Base-by-base conservation (phyloP, 2,113 vertebrate genomes). In the Pica pica region DNA sequence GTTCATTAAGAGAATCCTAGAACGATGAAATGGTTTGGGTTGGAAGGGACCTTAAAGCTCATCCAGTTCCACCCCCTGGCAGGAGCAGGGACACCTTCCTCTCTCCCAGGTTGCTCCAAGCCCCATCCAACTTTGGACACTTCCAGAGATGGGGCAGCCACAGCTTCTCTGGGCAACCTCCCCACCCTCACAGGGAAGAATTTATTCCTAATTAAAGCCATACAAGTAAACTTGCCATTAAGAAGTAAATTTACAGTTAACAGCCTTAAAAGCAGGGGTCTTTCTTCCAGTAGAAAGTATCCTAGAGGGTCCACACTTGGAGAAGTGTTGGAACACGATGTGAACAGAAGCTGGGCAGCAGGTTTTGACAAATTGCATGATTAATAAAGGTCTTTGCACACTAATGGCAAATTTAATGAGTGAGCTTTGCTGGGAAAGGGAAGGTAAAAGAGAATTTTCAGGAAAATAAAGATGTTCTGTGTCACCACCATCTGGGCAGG, bases 81-180 rank as follows among this genome's bases (percentile, higher is more conserved):
- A 42, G 6, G 39, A 4, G 2, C 39, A 68, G 61, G n/a, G 39
- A 61, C 70, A 47, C 2, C 14, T 83, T 0, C 41, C 42, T 37
- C 35, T 1, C 0, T 5, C 26, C 79, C 35, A 77, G 35, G 27
- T 0, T 37, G 16, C 5, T 77, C 79, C 22, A 49, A 77, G 5
- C 8, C 10, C 8, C 0, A 0, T 49, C 47, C 71, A 63, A 0
- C 15, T 31, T 63, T 0, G 71, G 0, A 12, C 49, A 44, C 4
- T 83, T 1, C 18, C 64, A 90, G 42, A 27, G 31, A 56, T 77
- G 64, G 35, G 8, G 7, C 71, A 90, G 15, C 35, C 63, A 49
- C 63, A 83, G 35, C 41, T 76, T 4, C 71, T 61, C 8, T 76
- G 55, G 11, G 20, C n/a, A 75, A 1, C 11, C 10, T 83, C 2